These are phyloP conservation scores for Drosophila leontia DNA, from an alignment of 1,140 invertebrate species.

Conservation along the genomic window DNA sequence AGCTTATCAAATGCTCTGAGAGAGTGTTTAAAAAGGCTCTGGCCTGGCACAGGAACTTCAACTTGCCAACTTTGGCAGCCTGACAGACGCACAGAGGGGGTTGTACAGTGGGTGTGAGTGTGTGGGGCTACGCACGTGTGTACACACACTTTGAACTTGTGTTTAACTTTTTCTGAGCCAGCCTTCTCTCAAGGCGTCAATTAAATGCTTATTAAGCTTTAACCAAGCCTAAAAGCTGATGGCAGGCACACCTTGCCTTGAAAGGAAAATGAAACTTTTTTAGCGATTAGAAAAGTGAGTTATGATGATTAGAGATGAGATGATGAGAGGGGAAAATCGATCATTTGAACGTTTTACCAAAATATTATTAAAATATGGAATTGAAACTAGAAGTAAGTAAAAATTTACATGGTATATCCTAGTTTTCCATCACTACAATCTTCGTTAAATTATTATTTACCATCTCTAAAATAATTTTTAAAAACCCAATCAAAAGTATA, in stretches of 20 bases:
- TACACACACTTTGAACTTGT: constrained; percentile 47
- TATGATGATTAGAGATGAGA: neutral
- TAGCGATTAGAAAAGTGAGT: constrained; percentile 4
- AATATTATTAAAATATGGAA: too few relatives aligned
- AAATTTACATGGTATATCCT: too few relatives aligned
- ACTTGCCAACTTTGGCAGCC: constrained; percentile 58
- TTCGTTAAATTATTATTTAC: neutral
- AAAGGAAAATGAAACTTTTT: constrained; percentile 13
- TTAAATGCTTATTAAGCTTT: constrained; percentile 64
- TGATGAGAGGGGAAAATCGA: neutral
- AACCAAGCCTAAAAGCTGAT: constrained; percentile 22
- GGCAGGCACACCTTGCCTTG: constrained; percentile 1
- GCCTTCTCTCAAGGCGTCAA: constrained; percentile 44
- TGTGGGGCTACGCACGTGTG: constrained; percentile 34
- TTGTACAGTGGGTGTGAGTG: constrained; percentile 4
- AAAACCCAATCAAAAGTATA: constrained; percentile 2
- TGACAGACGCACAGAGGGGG: constrained; percentile 44
- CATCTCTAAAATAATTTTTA: neutral
- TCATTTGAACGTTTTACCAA: too few relatives aligned
- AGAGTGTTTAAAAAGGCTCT: constrained; percentile 55
- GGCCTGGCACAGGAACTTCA: constrained; percentile 10
- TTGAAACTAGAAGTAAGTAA: neutral
- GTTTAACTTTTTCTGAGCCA: constrained; percentile 44
- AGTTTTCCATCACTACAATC: too few relatives aligned
- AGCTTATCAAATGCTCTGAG: constrained; percentile 50